Conservation (phyloP, 2,888 invertebrate genomes). For the Diarsia rubi region DNA sequence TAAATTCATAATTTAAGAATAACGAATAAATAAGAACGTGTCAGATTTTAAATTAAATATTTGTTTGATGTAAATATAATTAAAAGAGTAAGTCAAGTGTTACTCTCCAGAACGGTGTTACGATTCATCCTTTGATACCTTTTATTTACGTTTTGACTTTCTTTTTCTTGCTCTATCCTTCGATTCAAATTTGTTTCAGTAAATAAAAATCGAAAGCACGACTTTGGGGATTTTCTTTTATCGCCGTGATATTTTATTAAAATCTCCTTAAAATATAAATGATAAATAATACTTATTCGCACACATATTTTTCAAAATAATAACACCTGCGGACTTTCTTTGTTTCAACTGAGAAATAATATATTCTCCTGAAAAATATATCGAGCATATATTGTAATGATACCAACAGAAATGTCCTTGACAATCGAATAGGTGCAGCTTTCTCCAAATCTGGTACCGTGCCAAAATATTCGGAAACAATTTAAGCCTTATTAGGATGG, state of each 20-base stretch:
- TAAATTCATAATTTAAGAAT: not conserved
- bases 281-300: not conserved
- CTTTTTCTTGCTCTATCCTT: not conserved
- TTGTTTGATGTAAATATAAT: constrained; percentile 7
- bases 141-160: constrained; percentile 1
- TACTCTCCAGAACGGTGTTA: not conserved
- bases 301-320: not conserved
- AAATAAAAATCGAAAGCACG: not conserved
- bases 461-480: constrained; percentile 14
- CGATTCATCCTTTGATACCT: constrained; percentile 5
- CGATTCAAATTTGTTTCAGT: not conserved
- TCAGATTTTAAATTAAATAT: not conserved
- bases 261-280: not conserved
- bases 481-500: constrained; percentile 28
- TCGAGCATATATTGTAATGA: not conserved
- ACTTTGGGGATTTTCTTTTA: constrained; percentile 1
- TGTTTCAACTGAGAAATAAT: not conserved
- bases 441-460: constrained; percentile 5
- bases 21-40: not conserved
- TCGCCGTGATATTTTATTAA: not conserved
- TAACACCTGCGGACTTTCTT: too few relatives aligned
- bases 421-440: constrained; percentile 15
- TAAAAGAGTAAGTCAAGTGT: constrained; percentile 13
- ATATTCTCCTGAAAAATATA: too few relatives aligned
- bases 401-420: constrained; percentile 1